Base-by-base conservation (phyloP, 1,140 invertebrate species). In the Pseudomyrmex concolor region DNA sequence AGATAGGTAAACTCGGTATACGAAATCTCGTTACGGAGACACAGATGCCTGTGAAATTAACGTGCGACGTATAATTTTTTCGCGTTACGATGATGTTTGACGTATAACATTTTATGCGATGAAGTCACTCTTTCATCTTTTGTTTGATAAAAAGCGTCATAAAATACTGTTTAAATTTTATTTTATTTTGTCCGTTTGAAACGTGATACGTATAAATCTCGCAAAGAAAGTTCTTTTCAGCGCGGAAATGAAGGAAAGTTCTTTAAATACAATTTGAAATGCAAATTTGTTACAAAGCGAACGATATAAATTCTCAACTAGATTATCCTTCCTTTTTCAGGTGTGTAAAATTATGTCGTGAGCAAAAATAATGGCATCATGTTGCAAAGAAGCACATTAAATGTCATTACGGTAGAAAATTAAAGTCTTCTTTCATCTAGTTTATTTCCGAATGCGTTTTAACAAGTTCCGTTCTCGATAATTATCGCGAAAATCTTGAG, bases 251-350 rank as follows among this genome's bases (percentile, higher is more conserved):
- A 63, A 22, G 19, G 43, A 57, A 57, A 7, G 48, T 12, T n/a
- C n/a, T 5, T 66, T 8, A 60, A 48, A 84, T 63, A 25, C 66
- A 48, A 84, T 84, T 84, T 73, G 62, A 81, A 84, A 83, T 72
- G 57, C 70, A 82, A 74, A 82, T 82, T 17, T 15, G 45, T 19
- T 45, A 8, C 51, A 63, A 34, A 81, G 54, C n/a, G 34, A 17
- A 17, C n/a, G 17, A 25, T 57, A 70, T 48, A 54, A 63, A 67
- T 63, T 70, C 10, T 12, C 13, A 51, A 66, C 12, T 54, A n/a
- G 7, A 45, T 80, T 62, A 62, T 60, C 12, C 48, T 17, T 62
- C 10, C n/a, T 59, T 73, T 72, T 74, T 62, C 45, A 25, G 7
- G 15, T 8, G 50, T 51, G 60, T 45, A 51, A 34, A 80, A 80